Conservation (phyloP, 2,797 vertebrate genomes). For the Gambelia wislizenii region DNA sequence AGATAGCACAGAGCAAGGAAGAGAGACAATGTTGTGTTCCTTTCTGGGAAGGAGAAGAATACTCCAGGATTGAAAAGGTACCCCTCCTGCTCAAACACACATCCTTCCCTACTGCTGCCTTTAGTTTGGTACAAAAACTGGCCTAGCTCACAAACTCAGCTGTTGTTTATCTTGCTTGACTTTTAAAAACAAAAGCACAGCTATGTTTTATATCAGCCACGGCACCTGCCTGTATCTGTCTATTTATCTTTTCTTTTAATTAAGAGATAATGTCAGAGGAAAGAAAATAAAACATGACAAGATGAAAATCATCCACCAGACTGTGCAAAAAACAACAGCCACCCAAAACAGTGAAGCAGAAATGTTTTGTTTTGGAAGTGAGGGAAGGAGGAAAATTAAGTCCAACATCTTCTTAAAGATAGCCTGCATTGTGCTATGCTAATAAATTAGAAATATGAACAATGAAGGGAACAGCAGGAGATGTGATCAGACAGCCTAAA, state of each 20-base stretch:
- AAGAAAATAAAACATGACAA: slow-evolving; percentile 66
- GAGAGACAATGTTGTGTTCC: slow-evolving; percentile 23
- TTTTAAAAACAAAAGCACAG: not conserved
- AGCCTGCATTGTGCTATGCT: slow-evolving; percentile 59
- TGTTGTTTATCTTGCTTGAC: slow-evolving; percentile 40
- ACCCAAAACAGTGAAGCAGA: slow-evolving; percentile 33
- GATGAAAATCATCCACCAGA: slow-evolving; percentile 62
- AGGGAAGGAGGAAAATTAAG: slow-evolving; percentile 51
- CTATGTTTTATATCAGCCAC: slow-evolving; percentile 49
- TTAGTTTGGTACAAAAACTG: not conserved
- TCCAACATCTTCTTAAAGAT: slow-evolving; percentile 49
- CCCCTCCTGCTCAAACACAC: slow-evolving; percentile 11
- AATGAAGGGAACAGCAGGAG: slow-evolving; percentile 48
- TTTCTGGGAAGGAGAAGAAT: slow-evolving; percentile 52
- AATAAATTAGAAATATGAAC: slow-evolving; percentile 58
- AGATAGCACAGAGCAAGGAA: rapidly evolving
- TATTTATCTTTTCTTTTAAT: slow-evolving; percentile 75
- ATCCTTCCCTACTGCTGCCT: slow-evolving; percentile 27
- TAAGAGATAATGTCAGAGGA: slow-evolving; percentile 71
- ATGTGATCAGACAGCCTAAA: slow-evolving; percentile 56
- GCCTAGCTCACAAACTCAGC: slow-evolving; percentile 1
- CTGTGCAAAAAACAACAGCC: slow-evolving; percentile 37
- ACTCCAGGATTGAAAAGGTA: slow-evolving; percentile 44
- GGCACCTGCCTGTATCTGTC: slow-evolving; percentile 62
- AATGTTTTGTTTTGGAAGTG: slow-evolving; percentile 56